Base-by-base conservation (phyloP, 2,888 invertebrate genomes). In the Habroteleia sp. region DNA sequence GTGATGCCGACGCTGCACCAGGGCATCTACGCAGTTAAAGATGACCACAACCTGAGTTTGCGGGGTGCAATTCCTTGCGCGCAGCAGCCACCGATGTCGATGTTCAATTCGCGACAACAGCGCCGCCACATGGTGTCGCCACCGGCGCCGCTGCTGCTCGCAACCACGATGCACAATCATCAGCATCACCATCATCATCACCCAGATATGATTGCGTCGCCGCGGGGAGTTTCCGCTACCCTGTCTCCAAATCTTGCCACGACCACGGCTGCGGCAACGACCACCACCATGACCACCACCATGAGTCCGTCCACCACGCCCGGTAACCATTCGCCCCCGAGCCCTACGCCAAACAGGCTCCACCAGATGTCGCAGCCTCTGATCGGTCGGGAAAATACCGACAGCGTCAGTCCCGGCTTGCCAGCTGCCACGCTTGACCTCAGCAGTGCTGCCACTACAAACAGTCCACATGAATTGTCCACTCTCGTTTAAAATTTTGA, bases 401-500 rank as follows among this genome's bases (percentile, higher is more conserved):
- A 92, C 44, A 92, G 92, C 74, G 91, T 92, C 5, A 93, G 92
- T 84, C 93, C 93, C 0, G 92, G 92, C 2, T 89, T 92, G 80
- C 92, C 92, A 8, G 84, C 91, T 1, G 90, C 91, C 2, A 92
- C 92, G 7, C 86, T 91, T 60, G 93, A 93, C 85, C 89, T 93
- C 81, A 93, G 93, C 83, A 93, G 92, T 83, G 92, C 92, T n/a
- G 91, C 91, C 66, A 92, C 91, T 8, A 91, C 91, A 7, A 92
- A 92, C 82, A 92, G 92, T 39, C 91, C 93, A 31, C 93, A 93
- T 79, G 93, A 93, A 86, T 88, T 93, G 46, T 93, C 93, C 20
- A 93, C 93, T n/a, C 89, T 93, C 80, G 93, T 93, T 58, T 93
- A 89, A 91, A n/a, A n/a, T n/a, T n/a, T n/a, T n/a, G n/a, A n/a